Evolutionary conservation across 2,113 vertebrate genomes (phyloP), one percentile per base, ranked within the genome.

Genomic region (Alectura lathami): DNA sequence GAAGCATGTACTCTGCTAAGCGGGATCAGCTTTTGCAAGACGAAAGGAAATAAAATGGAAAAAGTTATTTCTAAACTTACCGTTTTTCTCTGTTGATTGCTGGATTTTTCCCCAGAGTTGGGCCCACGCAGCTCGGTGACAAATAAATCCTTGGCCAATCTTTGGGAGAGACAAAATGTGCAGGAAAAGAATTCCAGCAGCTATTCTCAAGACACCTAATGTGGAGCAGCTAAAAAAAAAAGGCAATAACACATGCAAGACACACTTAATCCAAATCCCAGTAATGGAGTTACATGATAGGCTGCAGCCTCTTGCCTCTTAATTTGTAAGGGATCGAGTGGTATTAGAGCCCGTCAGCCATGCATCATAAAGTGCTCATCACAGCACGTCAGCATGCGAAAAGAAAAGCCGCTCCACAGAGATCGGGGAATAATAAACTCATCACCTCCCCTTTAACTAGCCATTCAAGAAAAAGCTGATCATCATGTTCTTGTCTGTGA

Each of bases 251-350:
- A 91, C 51, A 34, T 93, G 88, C 73, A 88, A 74, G 86, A 85
- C 62, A 50, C 76, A 72, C 84, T 91, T 96, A 97, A 96, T 96
- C 92, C 94, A 96, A 97, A 96, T 96, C 93, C 89, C 86, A 83
- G 84, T 88, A 96, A 97, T 77, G 88, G 83, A 92, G 90, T 97
- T 95, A 94, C 66, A 83, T 0, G 30, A 96, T 91, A 88, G 92
- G 88, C 72, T 89, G 51, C 63, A 91, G 78, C 54, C 32, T 85
- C 81, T 89, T 93, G 70, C 93, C 75, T 89, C 84, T 87, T 92
- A 88, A 96, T 95, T 96, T 95, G 93, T 84, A 88, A 88, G 83
- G 95, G 91, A 94, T 96, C 87, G 96, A 94, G 75, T 83, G 83
- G 85, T 72, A 88, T 96, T 94, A 96, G 29, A 94, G 85, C 16